Base-by-base conservation (phyloP, 1,140 invertebrate species). In the Caenorhabditis briggsae region DNA sequence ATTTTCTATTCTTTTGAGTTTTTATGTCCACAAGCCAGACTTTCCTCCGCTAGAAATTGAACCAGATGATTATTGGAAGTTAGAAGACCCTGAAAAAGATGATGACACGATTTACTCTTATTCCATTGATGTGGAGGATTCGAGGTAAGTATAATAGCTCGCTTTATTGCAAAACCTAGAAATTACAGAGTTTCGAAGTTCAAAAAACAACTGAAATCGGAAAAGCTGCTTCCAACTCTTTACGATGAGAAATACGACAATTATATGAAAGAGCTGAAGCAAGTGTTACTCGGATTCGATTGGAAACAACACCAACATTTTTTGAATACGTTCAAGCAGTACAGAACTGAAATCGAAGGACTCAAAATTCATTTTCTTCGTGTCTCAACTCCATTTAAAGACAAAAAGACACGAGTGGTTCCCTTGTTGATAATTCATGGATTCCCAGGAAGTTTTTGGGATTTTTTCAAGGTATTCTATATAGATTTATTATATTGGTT, bases 241-340 rank as follows among this genome's bases (percentile, higher is more conserved):
- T 53, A 78, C n/a, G 46, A 78, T 53, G 14, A n/a, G 50, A n/a
- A n/a, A 6, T 78, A 78, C 46, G 70, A 78, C 23, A 78, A 50
- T 23, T 89, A 88, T 50, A 50, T 90, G 23, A 83, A 70, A 16
- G 86, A 88, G 16, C 53, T 89, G 74, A 89, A 56, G 43, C 58
- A 88, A 58, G 64, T 83, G 5, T 48, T 90, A 20, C 16, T 86
- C 11, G 85, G 82, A n/a, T 89, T 88, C 70, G 87, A 89, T 74
- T 89, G 89, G 89, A 88, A 88, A 41, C 89, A 89, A 78, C 89
- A 89, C 82, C 74, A 89, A 84, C 55, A 82, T n/a, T 89, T 89
- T 61, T 56, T 89, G 20, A 89, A 89, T 50, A 90, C 89, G 20
- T 89, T 89, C 56, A 85, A 89, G 25, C 89, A 89, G 50, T 87